Base-by-base conservation (phyloP, 53 echinoderm and acorn worm genomes). In the Apostichopus leukothele region DNA sequence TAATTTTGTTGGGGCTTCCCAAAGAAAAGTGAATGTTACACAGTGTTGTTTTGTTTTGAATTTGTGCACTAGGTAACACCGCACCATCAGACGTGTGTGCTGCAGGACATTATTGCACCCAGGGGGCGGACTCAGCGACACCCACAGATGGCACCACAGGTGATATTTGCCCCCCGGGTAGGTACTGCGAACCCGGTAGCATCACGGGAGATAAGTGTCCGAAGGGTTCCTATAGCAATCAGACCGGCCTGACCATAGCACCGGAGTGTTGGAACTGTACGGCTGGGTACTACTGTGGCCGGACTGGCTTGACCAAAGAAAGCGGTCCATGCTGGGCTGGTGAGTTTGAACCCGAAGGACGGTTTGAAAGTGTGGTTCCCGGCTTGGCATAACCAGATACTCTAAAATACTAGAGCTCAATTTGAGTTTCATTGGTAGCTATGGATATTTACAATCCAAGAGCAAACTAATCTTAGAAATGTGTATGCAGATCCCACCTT, bases 221-320 rank as follows among this genome's bases (percentile, higher is more conserved):
- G 60, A 95, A 92, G 85, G 98, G 98, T 5, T 18, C 75, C 19
- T 96, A 94, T 73, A 97, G 98, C 39, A 96, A 93, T 22, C 91
- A 94, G 91, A 63, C 91, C 11, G 95, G 92, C 11, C 89, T 97
- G 16, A 90, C 59, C 53, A 91, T 83, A 3, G 90, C 93, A 7
- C 26, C 63, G 5, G 93, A 97, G 74, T 97, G 98, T 84, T 92
- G 91, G 90, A 92, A 95, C 86, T 97, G 98, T 89, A 97, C 98
- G 0, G 95, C 93, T 52, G 98, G 98, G 6, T 93, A 95, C 89
- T 95, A 93, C 92, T 97, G 98, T 76, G 89, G 91, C 39, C 81
- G 93, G 4, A 89, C 94, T 39, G 97, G 97, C 7, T 77, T 97
- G 57, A 94, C 91, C 71, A 89, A 76, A 12, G 95, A 93, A 74